Base-by-base conservation (phyloP, 2,888 invertebrate species). In the Anthophora plumipes region DNA sequence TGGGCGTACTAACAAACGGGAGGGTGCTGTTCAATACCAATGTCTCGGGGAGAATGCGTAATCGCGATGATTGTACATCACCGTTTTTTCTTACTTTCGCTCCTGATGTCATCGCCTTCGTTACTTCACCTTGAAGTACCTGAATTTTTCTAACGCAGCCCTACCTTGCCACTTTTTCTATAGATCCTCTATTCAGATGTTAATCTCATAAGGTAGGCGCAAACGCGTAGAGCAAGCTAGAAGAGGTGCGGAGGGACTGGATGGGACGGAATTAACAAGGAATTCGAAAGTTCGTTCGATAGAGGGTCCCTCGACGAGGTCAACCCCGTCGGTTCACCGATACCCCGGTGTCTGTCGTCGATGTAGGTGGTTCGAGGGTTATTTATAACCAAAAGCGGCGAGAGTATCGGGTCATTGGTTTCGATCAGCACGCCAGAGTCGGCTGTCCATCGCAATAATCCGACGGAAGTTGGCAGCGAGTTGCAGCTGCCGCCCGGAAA, bases 401-500 rank as follows among this genome's bases (percentile, higher is more conserved):
- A 63, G 85, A 31, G n/a, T 82, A 83, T 83, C 77, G 86, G 86
- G 86, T 88, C 81, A 77, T 83, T 78, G 84, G 73, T 84, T 72
- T 82, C 71, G 86, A 86, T 82, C 68, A 72, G 73, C 77, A 64
- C 60, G 59, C 54, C 74, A 67, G 50, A 9, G 12, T 61, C 54
- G 77, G 60, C 8, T 50, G 77, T 71, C 66, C 76, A 84, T 84
- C 82, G 79, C 73, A 88, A 86, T 89, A 90, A 91, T 89, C 89
- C 86, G 85, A 85, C 90, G 91, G 90, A 91, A 91, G 89, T 89
- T 80, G 87, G 78, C 83, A 87, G 84, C 82, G 86, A 88, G 85
- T 87, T 83, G 85, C 89, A 89, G 89, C 90, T 88, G 89, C 85
- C 83, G 88, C 80, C 89, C 91, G 89, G 90, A 91, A 91, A 89